Evolutionary conservation across 2,797 vertebrate genomes (phyloP).

Genomic region (Euphonia xanthogaster): DNA sequence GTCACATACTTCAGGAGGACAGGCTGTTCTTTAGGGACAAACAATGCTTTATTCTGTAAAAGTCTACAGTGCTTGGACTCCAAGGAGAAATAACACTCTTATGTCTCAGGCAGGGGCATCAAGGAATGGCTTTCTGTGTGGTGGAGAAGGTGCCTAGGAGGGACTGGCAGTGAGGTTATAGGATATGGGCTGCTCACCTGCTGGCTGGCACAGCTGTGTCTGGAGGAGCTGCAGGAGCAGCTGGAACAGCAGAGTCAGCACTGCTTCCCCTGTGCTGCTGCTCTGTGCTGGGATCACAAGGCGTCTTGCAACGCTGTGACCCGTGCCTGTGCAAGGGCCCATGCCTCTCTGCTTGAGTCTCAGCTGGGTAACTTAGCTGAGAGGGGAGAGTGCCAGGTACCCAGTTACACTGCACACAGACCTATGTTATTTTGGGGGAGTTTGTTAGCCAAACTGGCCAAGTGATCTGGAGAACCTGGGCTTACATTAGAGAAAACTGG

Average conservation of each 20-base stretch:
- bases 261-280: neutral
- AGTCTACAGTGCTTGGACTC: neutral
- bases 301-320: too few species aligned
- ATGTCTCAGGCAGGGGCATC: neutral
- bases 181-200: fast-evolving
- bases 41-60: neutral
- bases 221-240: neutral
- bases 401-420: fast-evolving
- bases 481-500: neutral
- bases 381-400: neutral
- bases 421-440: neutral
- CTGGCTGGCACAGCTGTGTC: fast-evolving
- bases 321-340: neutral
- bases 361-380: neutral
- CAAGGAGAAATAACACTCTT: neutral
- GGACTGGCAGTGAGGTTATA: neutral
- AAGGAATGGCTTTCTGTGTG: neutral
- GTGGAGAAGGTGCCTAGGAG: fast-evolving
- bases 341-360: neutral
- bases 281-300: fast-evolving
- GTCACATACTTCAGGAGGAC: neutral
- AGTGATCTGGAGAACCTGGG: neutral
- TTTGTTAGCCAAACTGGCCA: neutral
- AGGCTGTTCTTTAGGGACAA: neutral
- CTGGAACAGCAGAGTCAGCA: neutral